These are phyloP conservation scores for Corvus cornix DNA, from an alignment of 2,113 vertebrate genomes.

Conservation along the genomic window DNA sequence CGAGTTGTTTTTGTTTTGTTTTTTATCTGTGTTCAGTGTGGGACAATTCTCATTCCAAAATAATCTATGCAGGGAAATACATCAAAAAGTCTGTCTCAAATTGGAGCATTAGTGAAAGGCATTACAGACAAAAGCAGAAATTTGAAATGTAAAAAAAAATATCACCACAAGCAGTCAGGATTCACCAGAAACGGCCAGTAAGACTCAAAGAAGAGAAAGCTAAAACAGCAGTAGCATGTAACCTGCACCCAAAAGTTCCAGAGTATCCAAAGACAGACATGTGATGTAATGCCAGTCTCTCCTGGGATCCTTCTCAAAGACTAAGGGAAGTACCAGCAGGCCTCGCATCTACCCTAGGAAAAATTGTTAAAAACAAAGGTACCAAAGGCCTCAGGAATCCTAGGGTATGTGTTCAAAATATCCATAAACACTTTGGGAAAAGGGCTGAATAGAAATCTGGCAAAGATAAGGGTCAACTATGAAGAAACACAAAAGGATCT, in stretches of 20 bases:
- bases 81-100: background rate
- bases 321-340: background rate
- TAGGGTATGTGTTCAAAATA: background rate
- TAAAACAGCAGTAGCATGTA: background rate
- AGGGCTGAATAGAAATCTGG: background rate
- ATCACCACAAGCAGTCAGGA: background rate
- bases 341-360: background rate
- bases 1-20: fast-evolving
- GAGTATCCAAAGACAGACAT: background rate
- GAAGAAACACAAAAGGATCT: background rate
- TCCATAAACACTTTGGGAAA: background rate
- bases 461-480: background rate
- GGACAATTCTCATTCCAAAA: background rate
- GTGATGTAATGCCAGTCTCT: background rate
- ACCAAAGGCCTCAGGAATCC: background rate
- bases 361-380: background rate
- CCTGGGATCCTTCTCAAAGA: background rate
- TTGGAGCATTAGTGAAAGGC: background rate
- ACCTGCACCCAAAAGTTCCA: background rate
- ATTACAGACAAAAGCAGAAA: background rate
- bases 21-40: background rate
- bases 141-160: background rate
- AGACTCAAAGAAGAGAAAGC: background rate
- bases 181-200: background rate
- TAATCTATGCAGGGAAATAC: background rate